Conservation (phyloP, 2,797 vertebrate genomes). For the Carcharodon carcharias region DNA sequence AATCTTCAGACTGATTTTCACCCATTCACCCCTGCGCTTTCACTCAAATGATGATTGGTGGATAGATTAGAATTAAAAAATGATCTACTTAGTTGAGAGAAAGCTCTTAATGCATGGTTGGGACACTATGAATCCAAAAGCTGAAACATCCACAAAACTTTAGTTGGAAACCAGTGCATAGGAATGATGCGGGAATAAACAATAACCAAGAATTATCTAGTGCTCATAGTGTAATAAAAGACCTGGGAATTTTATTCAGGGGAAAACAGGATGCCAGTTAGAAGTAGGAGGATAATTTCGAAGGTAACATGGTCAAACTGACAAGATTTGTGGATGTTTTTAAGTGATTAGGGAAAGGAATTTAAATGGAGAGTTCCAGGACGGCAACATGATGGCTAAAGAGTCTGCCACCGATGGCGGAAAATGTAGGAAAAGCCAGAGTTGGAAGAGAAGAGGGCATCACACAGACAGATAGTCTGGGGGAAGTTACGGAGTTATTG, state of each 20-base stretch:
- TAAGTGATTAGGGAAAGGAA: not conserved
- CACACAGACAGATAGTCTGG: not conserved
- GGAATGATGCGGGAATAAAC: too few relatives aligned
- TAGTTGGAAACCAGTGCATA: not conserved
- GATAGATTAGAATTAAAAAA: not conserved
- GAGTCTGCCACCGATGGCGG: not conserved
- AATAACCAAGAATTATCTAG: not conserved
- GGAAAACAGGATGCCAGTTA: not conserved
- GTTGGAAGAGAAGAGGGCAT: not conserved
- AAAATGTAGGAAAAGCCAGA: not conserved
- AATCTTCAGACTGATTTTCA: not conserved
- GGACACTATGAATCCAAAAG: not conserved
- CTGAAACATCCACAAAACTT: not conserved
- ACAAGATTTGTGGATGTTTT: not conserved
- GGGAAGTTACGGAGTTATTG: not conserved
- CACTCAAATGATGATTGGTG: not conserved
- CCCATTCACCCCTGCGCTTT: not conserved
- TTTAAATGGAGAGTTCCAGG: not conserved
- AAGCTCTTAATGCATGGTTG: not conserved
- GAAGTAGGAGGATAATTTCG: not conserved
- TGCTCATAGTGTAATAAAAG: not conserved
- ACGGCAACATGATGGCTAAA: not conserved
- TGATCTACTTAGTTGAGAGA: too few relatives aligned
- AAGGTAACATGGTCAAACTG: not conserved
- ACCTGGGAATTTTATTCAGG: not conserved